Evolutionary conservation across 2,797 vertebrate species (phyloP).

Genomic region (Fistularia commersonii): DNA sequence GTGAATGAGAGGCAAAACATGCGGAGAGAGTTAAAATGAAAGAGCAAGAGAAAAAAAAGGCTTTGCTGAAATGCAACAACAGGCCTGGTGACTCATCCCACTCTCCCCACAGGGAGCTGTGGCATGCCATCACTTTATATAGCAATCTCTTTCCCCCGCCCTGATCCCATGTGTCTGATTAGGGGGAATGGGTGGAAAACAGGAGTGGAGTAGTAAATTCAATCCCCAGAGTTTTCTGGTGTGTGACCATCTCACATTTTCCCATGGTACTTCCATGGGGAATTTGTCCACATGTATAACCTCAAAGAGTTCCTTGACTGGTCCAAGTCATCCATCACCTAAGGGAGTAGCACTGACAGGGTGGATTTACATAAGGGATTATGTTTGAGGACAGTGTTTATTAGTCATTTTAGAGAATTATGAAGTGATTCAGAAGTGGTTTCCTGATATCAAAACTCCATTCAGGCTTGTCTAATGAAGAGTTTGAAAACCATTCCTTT

Average conservation of each 20-base stretch:
- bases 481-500: too few species aligned
- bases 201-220: slow-evolving; percentile 25
- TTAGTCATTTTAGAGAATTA: too few species aligned
- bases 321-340: slow-evolving; percentile 9
- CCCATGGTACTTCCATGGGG: slow-evolving; percentile 39
- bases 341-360: background rate
- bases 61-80: slow-evolving; percentile 30
- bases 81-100: slow-evolving; percentile 57
- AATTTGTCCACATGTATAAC: background rate
- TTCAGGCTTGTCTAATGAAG: too few species aligned
- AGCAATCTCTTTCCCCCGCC: slow-evolving; percentile 49
- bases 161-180: slow-evolving; percentile 46
- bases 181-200: slow-evolving; percentile 51
- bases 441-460: too few species aligned
- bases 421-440: too few species aligned
- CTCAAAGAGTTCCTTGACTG: background rate
- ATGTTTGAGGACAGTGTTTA: background rate
- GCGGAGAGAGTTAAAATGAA: background rate
- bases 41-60: background rate
- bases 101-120: slow-evolving; percentile 44
- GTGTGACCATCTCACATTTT: slow-evolving; percentile 40
- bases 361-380: background rate
- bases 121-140: slow-evolving; percentile 77
- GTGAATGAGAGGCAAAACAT: background rate
- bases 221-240: slow-evolving; percentile 37